Evolutionary conservation across 2,113 vertebrate genomes (phyloP).

Genomic region (Tapirus terrestris): DNA sequence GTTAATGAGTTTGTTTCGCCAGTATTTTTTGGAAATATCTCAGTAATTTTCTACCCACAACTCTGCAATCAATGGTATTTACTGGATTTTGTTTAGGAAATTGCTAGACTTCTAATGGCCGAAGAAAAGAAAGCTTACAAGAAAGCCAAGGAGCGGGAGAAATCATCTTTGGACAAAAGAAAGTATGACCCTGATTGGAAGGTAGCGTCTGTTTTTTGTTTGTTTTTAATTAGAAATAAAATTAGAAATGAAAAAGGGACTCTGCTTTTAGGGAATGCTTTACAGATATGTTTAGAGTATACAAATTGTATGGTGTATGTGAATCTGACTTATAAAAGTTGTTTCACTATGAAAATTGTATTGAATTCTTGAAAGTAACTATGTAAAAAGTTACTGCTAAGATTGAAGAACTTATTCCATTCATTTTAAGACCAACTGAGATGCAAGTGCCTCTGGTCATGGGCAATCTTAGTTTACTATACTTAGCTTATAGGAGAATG

Average conservation of each 20-base stretch:
- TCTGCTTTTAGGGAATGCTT: background rate
- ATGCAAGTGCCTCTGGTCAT: background rate
- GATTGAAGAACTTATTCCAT: background rate
- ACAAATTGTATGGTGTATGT: background rate
- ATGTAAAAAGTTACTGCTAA: background rate
- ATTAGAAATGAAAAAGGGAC: background rate
- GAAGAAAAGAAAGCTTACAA: constrained; percentile 94
- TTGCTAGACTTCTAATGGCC: constrained; percentile 94
- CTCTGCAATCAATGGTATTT: background rate
- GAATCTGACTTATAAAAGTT: background rate
- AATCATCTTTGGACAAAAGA: constrained; percentile 88
- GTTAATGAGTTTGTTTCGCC: background rate
- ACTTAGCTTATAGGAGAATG: background rate
- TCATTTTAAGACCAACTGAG: background rate
- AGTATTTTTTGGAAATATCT: background rate
- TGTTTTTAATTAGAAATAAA: constrained; percentile 8
- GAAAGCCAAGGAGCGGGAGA: constrained; percentile 90
- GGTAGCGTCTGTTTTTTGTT: constrained; percentile 81
- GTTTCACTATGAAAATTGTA: background rate
- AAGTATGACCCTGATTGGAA: constrained; percentile 90
- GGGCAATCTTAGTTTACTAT: background rate
- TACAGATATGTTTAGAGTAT: background rate
- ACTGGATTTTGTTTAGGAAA: constrained; percentile 88
- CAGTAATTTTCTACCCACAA: background rate
- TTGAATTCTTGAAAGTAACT: constrained; percentile 11